A percentile compares a stretch with the other conserved stretches of the same genome.
These are phyloP conservation scores for Hoplodrina ambigua DNA, from an alignment of 2,888 invertebrate species.

Conservation along the genomic window DNA sequence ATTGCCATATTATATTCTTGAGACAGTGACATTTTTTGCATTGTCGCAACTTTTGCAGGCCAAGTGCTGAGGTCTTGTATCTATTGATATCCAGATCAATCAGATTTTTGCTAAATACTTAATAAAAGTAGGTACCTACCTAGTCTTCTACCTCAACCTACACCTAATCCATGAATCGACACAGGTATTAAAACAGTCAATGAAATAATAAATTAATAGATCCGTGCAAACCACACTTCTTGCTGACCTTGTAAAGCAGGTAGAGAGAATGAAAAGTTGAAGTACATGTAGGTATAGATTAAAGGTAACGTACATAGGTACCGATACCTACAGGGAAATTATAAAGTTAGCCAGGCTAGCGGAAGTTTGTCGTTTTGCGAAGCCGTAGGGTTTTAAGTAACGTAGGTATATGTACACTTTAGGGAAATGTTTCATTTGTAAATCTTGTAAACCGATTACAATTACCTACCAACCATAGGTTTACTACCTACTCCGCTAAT, in stretches of 20 bases:
- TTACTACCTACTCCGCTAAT: background rate
- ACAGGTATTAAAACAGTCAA: constrained; percentile 15
- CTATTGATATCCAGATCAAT: background rate
- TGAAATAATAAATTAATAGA: constrained; percentile 24
- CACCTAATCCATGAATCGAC: background rate
- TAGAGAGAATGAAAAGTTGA: constrained; percentile 46
- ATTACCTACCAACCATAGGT: too few relatives aligned
- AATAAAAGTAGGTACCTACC: background rate
- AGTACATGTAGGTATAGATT: background rate
- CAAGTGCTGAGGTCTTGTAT: too few relatives aligned
- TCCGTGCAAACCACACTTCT: constrained; percentile 50
- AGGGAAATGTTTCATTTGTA: background rate
- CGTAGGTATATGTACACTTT: background rate
- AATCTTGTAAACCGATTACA: background rate
- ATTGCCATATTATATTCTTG: background rate
- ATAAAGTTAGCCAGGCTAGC: constrained; percentile 7
- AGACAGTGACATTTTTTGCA: constrained; percentile 4
- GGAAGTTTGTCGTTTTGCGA: background rate
- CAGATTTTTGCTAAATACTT: background rate
- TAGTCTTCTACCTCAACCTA: too few relatives aligned
- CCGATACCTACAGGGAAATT: constrained; percentile 32
- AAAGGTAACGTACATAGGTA: constrained; percentile 1
- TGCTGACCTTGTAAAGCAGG: constrained; percentile 70
- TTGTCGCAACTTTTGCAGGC: background rate
- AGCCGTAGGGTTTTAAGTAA: background rate